Conservation (phyloP, 2,888 invertebrate genomes). For the Epistrophe grossulariae region DNA sequence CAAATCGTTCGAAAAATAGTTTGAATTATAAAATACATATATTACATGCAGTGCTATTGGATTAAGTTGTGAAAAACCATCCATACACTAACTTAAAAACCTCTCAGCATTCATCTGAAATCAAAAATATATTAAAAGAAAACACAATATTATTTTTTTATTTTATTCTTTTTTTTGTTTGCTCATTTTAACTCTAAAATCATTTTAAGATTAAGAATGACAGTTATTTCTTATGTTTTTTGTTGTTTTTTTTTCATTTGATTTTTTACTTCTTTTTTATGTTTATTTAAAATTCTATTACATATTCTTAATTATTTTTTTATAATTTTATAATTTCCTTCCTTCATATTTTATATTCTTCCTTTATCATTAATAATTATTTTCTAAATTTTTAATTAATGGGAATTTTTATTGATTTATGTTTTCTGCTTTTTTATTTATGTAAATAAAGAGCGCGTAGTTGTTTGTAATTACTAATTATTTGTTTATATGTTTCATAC, state of each 20-base stretch:
- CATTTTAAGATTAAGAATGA: constrained; percentile 77
- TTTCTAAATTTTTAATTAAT: constrained; percentile 70
- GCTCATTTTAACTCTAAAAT: constrained; percentile 77
- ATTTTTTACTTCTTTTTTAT: constrained; percentile 56
- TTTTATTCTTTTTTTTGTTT: constrained; percentile 74
- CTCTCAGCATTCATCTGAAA: background rate
- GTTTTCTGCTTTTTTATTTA: constrained; percentile 16
- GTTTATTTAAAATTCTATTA: constrained; percentile 74
- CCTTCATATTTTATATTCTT: constrained; percentile 51
- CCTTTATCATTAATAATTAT: constrained; percentile 64
- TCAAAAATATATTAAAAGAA: background rate
- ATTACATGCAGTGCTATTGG: too few relatives aligned
- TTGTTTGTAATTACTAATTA: constrained; percentile 64
- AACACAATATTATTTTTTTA: constrained; percentile 56
- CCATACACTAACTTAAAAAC: too few relatives aligned
- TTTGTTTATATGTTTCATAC: constrained; percentile 64
- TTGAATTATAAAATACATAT: too few relatives aligned
- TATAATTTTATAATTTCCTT: constrained; percentile 36
- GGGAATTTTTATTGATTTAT: constrained; percentile 65
- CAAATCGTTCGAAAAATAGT: too few relatives aligned
- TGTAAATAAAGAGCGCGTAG: constrained; percentile 68
- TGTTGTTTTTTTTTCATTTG: constrained; percentile 71
- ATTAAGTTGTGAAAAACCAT: too few relatives aligned
- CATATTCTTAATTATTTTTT: constrained; percentile 72
- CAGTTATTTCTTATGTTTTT: constrained; percentile 76